Evolutionary conservation across 2,888 invertebrate genomes (phyloP).

Genomic region (Tiliacea citrago): DNA sequence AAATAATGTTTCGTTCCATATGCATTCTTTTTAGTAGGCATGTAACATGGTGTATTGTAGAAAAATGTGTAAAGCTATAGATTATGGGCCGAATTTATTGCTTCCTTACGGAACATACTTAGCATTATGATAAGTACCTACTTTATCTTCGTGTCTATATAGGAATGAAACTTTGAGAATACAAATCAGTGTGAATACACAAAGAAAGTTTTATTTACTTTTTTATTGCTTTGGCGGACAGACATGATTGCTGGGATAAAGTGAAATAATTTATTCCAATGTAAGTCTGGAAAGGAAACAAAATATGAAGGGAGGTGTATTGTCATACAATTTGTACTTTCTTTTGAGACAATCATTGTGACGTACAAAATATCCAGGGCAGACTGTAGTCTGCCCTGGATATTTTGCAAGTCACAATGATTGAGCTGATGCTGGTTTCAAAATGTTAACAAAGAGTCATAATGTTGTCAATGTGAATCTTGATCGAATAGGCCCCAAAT

Average conservation of each 20-base stretch:
- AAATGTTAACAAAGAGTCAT: not conserved
- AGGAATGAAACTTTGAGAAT: conserved; percentile 46
- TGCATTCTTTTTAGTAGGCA: too few relatives aligned
- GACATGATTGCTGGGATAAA: conserved; percentile 53
- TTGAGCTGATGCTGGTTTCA: too few relatives aligned
- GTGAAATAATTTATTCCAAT: conserved; percentile 49
- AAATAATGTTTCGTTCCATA: too few relatives aligned
- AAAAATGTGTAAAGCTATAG: too few relatives aligned
- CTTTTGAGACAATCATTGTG: conserved; percentile 14
- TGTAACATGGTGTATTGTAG: too few relatives aligned
- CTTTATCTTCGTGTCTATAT: conserved; percentile 28
- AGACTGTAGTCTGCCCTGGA: not conserved
- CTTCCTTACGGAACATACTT: conserved; percentile 10
- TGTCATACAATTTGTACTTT: conserved; percentile 20
- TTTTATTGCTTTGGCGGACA: conserved; percentile 54
- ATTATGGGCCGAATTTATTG: not conserved
- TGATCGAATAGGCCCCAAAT: too few relatives aligned
- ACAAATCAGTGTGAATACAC: conserved; percentile 62
- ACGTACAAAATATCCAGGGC: too few relatives aligned
- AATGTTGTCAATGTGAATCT: too few relatives aligned
- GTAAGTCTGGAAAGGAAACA: conserved; percentile 4
- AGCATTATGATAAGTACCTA: conserved; percentile 18
- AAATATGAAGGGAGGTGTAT: conserved; percentile 10
- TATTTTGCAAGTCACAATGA: not conserved
- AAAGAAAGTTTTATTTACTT: conserved; percentile 62